Evolutionary conservation across 1,140 invertebrate genomes (phyloP).

Genomic region (Musca vetustissima): DNA sequence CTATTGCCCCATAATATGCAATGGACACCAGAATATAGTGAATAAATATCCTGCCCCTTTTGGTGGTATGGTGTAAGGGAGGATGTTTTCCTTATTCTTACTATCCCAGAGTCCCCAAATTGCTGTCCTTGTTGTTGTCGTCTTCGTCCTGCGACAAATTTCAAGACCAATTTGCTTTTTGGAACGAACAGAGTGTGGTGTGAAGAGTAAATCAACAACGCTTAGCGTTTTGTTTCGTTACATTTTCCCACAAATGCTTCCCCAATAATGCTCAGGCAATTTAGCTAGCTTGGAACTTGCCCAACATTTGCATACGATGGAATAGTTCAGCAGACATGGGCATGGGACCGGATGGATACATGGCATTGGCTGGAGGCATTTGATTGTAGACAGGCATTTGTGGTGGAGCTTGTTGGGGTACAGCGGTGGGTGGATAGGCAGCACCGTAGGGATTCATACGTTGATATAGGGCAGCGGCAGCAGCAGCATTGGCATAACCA

Average conservation of each 20-base stretch:
- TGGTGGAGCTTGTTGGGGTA: neutral
- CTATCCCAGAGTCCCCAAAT: too few species aligned
- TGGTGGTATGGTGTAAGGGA: too few species aligned
- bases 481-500: constrained; percentile 45
- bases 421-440: constrained; percentile 4
- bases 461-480: constrained; percentile 32
- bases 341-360: constrained; percentile 29
- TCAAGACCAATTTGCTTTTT: too few species aligned
- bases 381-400: neutral
- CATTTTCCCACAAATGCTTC: neutral
- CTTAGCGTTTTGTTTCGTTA: constrained; percentile 1
- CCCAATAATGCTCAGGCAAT: neutral
- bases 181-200: neutral
- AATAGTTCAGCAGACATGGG: constrained; percentile 46
- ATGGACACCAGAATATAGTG: too few species aligned
- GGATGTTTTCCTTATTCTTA: too few species aligned
- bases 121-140: too few species aligned
- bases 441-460: constrained; percentile 26
- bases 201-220: neutral
- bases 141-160: too few species aligned
- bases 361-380: neutral
- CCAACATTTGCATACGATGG: constrained; percentile 53
- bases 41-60: too few species aligned
- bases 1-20: too few species aligned
- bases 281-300: constrained; percentile 51